These are phyloP conservation scores for Pollachius pollachius DNA, from an alignment of 2,113 vertebrate genomes.

Conservation along the genomic window DNA sequence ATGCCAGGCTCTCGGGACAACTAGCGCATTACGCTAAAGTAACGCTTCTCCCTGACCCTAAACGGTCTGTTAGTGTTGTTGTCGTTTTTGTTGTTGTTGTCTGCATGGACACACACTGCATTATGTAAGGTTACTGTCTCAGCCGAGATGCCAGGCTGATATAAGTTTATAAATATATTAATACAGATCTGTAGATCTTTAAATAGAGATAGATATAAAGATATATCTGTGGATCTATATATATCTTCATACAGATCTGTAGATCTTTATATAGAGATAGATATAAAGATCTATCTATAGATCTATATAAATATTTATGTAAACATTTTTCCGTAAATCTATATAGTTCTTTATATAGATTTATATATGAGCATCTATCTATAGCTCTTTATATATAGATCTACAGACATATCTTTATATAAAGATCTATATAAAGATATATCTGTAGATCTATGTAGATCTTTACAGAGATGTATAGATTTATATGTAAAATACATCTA, in stretches of 20 bases:
- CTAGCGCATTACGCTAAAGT: conserved; percentile 40
- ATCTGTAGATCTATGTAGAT: too few species aligned
- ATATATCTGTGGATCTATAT: not conserved
- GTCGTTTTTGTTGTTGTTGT: conserved; percentile 41
- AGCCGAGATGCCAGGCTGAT: conserved; percentile 18
- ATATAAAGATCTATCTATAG: too few species aligned
- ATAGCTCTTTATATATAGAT: too few species aligned
- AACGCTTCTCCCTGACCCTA: conserved; percentile 43
- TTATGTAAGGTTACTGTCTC: conserved; percentile 46
- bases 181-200: too few species aligned
- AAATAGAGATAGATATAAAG: not conserved
- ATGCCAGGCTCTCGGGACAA: conserved; percentile 52
- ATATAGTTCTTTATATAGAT: too few species aligned
- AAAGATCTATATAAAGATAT: too few species aligned
- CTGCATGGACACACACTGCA: conserved; percentile 31
- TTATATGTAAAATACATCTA: too few species aligned
- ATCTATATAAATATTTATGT: too few species aligned
- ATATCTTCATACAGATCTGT: not conserved
- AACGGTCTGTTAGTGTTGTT: not conserved
- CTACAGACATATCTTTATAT: too few species aligned
- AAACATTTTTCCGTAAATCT: too few species aligned
- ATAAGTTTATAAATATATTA: conserved; percentile 22
- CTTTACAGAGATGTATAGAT: too few species aligned
- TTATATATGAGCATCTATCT: too few species aligned
- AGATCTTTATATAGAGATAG: not conserved